Evolutionary conservation across 2,888 invertebrate species (phyloP).

Genomic region (Ramazzottius varieornatus): DNA sequence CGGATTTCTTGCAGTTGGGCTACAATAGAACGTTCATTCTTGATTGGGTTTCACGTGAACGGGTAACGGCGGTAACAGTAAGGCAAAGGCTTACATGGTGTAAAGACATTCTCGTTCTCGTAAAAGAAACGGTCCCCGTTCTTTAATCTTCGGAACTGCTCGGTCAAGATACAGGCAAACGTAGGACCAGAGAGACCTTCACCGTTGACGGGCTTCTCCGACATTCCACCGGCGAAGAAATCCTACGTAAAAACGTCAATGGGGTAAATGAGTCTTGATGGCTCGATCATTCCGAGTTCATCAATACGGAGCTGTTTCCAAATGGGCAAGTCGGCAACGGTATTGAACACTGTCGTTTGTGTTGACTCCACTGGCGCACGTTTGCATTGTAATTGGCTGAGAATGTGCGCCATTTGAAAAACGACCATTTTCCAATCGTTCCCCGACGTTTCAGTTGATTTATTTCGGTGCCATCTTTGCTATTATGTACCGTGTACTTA

Average conservation of each 20-base stretch:
- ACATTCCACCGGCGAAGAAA: slow-evolving; percentile 15
- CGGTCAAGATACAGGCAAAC: slow-evolving; percentile 15
- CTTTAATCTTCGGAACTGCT: slow-evolving; percentile 13
- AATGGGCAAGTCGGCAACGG: no score
- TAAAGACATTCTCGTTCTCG: slow-evolving; percentile 10
- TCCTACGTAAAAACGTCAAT: slow-evolving; percentile 10
- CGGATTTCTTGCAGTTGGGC: slow-evolving; percentile 9
- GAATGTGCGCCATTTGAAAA: no score
- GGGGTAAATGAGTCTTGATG: no score
- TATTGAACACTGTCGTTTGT: no score
- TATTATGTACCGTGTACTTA: background rate
- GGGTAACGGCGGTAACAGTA: background rate
- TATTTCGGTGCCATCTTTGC: no score
- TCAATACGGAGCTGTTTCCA: no score
- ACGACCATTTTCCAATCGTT: no score
- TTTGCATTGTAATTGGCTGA: no score
- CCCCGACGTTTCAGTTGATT: no score
- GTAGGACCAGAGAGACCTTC: slow-evolving; percentile 14
- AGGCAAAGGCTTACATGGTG: background rate
- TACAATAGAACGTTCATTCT: slow-evolving; percentile 1
- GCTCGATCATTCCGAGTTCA: no score
- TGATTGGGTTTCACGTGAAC: background rate
- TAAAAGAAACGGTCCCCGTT: slow-evolving; percentile 17
- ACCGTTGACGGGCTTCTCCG: slow-evolving; percentile 13
- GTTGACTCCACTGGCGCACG: no score